These are phyloP conservation scores for Steinernema scapterisci DNA, from an alignment of 2,888 invertebrate genomes.

Conservation along the genomic window DNA sequence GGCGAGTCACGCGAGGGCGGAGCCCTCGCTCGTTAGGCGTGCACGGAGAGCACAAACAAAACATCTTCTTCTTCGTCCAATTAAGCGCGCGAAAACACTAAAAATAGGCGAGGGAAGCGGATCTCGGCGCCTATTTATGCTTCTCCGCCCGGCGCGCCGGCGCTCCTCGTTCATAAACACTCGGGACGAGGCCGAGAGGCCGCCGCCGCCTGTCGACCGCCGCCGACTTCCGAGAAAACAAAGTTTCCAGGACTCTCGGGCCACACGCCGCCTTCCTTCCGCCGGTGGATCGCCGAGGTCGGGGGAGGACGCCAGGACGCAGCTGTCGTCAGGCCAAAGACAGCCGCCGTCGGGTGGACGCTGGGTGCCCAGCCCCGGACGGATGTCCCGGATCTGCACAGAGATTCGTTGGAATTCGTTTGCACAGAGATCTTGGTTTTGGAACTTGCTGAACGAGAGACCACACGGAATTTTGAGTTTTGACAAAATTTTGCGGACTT, in stretches of 20 bases:
- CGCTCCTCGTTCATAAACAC: not conserved
- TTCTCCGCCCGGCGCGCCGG: not conserved
- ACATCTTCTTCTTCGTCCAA: not conserved
- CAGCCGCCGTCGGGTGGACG: not conserved
- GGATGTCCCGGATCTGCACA: no score
- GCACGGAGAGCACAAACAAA: constrained; percentile 1
- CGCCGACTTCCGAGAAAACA: constrained; percentile 31
- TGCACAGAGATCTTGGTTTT: no score
- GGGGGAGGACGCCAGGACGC: not conserved
- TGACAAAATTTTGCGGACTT: no score
- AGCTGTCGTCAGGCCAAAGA: constrained; percentile 8
- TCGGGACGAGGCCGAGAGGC: not conserved
- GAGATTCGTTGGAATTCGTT: no score
- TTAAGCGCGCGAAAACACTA: constrained; percentile 20
- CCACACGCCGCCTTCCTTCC: not conserved
- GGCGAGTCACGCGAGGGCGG: not conserved
- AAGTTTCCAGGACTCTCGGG: not conserved
- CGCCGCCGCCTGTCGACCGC: constrained; percentile 1
- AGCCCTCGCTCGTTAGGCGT: constrained; percentile 5
- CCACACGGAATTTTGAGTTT: no score
- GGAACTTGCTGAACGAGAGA: no score
- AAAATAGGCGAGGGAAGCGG: not conserved
- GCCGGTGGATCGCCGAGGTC: not conserved
- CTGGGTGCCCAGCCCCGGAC: not conserved
- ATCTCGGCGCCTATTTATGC: not conserved